phyloP scores from a whole-genome alignment of 2,888 invertebrate species.

The Ramazzottius varieornatus region DNA sequence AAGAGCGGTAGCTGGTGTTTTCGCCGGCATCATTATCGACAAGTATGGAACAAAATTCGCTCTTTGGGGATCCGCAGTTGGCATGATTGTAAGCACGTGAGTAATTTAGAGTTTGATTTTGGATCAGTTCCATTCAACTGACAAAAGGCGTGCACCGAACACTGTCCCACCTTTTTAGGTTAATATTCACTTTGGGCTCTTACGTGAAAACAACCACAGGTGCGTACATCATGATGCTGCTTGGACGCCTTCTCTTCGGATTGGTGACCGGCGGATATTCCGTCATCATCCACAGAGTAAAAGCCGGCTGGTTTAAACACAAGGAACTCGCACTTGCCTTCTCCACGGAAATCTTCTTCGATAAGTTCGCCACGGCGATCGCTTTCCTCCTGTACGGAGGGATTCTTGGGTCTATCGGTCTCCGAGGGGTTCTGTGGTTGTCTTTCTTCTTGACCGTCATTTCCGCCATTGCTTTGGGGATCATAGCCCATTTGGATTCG shows the following conservation, averaged over 20 bases:
- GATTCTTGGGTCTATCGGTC: neutral
- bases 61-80: neutral
- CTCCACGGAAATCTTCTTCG: neutral
- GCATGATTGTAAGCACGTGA: neutral
- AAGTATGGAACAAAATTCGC: neutral
- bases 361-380: neutral
- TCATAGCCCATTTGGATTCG: too few species aligned
- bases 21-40: neutral
- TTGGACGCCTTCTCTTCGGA: too few species aligned
- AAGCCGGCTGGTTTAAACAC: neutral
- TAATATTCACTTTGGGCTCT: too few species aligned
- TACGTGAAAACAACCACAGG: too few species aligned
- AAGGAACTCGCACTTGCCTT: neutral
- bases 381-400: neutral
- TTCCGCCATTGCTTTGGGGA: too few species aligned
- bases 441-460: neutral
- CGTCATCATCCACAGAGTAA: neutral
- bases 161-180: too few species aligned
- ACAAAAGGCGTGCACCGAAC: too few species aligned
- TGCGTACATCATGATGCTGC: too few species aligned
- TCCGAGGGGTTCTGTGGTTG: neutral
- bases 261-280: neutral
- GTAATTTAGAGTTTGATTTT: too few species aligned
- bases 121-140: too few species aligned
- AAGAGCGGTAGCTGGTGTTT: too few species aligned